Evolutionary conservation across 1,140 invertebrate species (phyloP).

Genomic region (Cyclargus thomasi): DNA sequence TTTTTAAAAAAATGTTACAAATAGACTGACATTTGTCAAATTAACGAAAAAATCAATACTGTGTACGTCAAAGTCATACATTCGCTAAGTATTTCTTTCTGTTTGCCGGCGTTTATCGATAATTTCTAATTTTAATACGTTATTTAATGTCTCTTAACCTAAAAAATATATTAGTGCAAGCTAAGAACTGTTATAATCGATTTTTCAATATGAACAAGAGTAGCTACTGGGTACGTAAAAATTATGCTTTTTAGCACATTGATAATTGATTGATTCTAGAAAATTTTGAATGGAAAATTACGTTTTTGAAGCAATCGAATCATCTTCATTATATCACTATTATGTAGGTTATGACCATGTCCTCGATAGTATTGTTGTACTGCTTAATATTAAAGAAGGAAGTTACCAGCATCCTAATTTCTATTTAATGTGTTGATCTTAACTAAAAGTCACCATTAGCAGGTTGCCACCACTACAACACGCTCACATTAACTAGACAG

Average conservation of each 20-base stretch:
- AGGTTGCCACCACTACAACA: too few species aligned
- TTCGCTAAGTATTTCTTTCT: neutral
- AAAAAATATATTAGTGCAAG: conserved; percentile 15
- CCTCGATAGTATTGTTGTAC: too few species aligned
- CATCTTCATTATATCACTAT: neutral
- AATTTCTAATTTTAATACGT: neutral
- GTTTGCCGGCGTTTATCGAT: neutral
- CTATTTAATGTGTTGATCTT: too few species aligned
- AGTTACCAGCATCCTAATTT: too few species aligned
- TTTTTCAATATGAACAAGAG: conserved; percentile 19
- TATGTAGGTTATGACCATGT: neutral
- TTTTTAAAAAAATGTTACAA: neutral
- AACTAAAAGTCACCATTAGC: too few species aligned
- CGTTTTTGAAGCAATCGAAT: neutral
- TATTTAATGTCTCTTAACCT: conserved; percentile 13
- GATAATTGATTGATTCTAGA: neutral
- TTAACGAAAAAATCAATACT: neutral
- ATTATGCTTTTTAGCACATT: neutral
- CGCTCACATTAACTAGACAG: too few species aligned
- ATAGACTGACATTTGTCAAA: conserved; percentile 16
- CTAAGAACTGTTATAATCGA: conserved; percentile 12
- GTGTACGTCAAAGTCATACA: neutral
- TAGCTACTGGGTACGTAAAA: conserved; percentile 16
- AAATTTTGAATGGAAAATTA: neutral
- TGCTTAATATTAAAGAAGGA: too few species aligned